A percentile compares a stretch with the other conserved stretches of the same genome.
phyloP scores from a whole-genome alignment of 1,140 invertebrate genomes.

The Drosophila leontia region DNA sequence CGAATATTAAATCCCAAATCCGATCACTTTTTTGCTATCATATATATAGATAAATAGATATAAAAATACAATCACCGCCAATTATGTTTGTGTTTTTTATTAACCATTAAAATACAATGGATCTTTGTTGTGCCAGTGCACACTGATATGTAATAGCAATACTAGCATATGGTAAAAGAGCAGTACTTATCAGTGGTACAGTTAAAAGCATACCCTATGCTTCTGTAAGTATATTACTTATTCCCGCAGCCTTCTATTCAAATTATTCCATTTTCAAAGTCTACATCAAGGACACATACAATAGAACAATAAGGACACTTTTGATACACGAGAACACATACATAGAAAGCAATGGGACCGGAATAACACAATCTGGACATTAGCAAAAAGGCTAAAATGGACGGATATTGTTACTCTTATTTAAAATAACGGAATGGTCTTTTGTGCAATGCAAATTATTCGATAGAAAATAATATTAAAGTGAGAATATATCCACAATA shows the following conservation, averaged over 20 bases:
- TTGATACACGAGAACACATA: neutral
- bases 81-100: neutral
- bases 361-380: neutral
- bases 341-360: neutral
- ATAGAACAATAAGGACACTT: neutral
- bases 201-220: neutral
- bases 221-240: constrained; percentile 2
- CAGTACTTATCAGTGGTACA: neutral
- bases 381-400: neutral
- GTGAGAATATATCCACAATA: neutral
- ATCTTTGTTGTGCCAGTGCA: neutral
- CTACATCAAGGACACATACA: neutral
- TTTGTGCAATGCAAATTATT: constrained; percentile 7
- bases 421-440: neutral
- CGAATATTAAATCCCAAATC: neutral
- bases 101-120: constrained; percentile 20
- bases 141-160: constrained; percentile 4
- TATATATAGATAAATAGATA: neutral
- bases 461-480: neutral
- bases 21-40: neutral
- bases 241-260: too few relatives aligned
- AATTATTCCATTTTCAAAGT: neutral
- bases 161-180: constrained; percentile 1
- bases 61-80: neutral
- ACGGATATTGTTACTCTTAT: neutral